Base-by-base conservation (phyloP, 2,797 vertebrate species). In the Sarcoramphus papa region DNA sequence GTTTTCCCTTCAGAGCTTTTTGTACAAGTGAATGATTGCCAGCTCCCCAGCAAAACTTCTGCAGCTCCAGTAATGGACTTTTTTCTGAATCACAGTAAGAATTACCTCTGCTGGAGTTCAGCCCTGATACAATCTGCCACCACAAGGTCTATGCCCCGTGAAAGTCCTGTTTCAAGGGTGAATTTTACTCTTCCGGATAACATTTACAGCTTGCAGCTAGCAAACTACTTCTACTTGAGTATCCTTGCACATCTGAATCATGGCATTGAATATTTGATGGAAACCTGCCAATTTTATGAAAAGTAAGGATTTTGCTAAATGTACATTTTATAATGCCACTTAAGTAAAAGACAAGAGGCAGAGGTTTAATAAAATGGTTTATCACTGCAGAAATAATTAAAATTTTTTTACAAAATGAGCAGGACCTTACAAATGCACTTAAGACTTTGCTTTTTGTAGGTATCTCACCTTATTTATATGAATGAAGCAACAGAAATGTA, bases 101-200 rank as follows among this genome's bases (percentile, higher is more conserved):
- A 90, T 94, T 92, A 86, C 64, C n/a, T 92, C 88, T 93, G 73
- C 57, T 95, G 77, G 75, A 92, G 73, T 64, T 95, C 85, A 95
- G n/a, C 41, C 22, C 77, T 72, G 50, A 76, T 82, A 40, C 24
- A 54, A 85, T 78, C 54, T 87, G 60, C 87, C 73, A 82, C 84
- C 59, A 68, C 43, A 81, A 72, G 62, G 43, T 88, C 80, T 74
- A 9, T 87, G 70, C 41, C 41, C 23, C 0, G 0, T 62, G 67
- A 76, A 95, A 86, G 73, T 81, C 92, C 50, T 81, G 40, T 91
- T 96, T 92, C 77, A 82, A 87, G 81, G 74, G 40, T 87, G 80
- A 92, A 76, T 94, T 88, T 76, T 76, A 70, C 43, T 79, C 31
- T 82, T 92, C 81, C 77, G 60, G 60, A 48, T 93, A 87, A 84